phyloP scores from a whole-genome alignment of 2,797 vertebrate genomes.

The Ambastaia sidthimunki region DNA sequence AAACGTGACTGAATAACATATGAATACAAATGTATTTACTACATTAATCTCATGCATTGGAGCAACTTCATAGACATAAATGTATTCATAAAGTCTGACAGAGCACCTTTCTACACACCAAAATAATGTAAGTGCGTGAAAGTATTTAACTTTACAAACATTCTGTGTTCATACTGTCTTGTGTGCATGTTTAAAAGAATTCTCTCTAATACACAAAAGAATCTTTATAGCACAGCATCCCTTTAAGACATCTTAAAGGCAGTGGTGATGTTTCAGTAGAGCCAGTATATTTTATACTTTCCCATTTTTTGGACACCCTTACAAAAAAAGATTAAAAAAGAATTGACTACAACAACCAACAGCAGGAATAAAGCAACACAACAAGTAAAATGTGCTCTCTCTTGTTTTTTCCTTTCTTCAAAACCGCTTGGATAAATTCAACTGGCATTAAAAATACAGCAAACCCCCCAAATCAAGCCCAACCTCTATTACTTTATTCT shows the following conservation, averaged over 20 bases:
- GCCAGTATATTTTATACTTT: conserved; percentile 60
- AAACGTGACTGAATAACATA: conserved; percentile 73
- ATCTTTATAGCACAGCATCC: conserved; percentile 67
- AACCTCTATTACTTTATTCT: conserved; percentile 34
- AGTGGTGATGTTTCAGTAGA: conserved; percentile 71
- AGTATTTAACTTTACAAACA: conserved; percentile 69
- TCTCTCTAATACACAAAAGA: conserved; percentile 66
- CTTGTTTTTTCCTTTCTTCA: background rate
- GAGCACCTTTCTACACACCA: conserved; percentile 65
- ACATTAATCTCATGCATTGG: conserved; percentile 64
- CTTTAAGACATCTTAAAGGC: conserved; percentile 81
- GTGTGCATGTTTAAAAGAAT: conserved; percentile 57
- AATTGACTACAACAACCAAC: conserved; percentile 52
- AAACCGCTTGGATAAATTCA: conserved; percentile 1
- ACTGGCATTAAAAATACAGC: conserved; percentile 6
- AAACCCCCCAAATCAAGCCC: background rate
- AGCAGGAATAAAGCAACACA: conserved; percentile 63
- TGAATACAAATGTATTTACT: conserved; percentile 74
- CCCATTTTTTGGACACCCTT: conserved; percentile 62
- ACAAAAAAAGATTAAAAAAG: conserved; percentile 61
- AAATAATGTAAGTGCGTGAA: conserved; percentile 55
- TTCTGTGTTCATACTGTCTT: conserved; percentile 66
- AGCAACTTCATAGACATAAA: conserved; percentile 66
- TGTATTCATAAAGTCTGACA: conserved; percentile 69
- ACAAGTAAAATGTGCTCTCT: conserved; percentile 59